Evolutionary conservation across 2,888 invertebrate genomes (phyloP), one percentile per base, ranked within the genome.

Genomic region (Trissolcus japonicus): DNA sequence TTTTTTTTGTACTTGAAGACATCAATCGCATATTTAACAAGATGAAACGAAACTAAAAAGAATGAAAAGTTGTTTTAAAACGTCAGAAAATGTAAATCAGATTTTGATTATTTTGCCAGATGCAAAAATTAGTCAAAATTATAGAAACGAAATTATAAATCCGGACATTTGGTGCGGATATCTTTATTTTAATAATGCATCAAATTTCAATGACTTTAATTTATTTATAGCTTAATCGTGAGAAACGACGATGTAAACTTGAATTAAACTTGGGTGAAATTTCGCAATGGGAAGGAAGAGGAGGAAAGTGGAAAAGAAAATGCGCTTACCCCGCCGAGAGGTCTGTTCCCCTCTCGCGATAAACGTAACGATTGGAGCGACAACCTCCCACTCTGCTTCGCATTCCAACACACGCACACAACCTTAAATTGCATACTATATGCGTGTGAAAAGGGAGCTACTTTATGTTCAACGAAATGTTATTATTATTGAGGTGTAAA

Each of bases 321-420:
- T 65, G 40, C 63, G 63, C 65, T 72, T 63, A 63, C 57, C 57
- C 53, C 51, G 63, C 13, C 53, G 53, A 59, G 46, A 57, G 57
- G 53, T 51, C 51, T 35, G 29, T 57, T 60, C 65, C 65, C 65
- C 65, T 60, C 72, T 50, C 43, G 40, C 65, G 65, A 54, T 72
- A 72, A 66, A 73, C 55, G 65, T 73, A 73, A 73, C 73, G 73
- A 65, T 73, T 73, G 73, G 60, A 60, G 73, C 73, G 73, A 73
- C 73, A 73, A 51, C 41, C 73, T 73, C 73, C 73, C 66, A 66
- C 73, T 73, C 35, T 35, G 65, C 72, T 59, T 50, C 60, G 55
- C 65, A 72, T 72, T 72, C 72, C 65, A 40, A 72, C 60, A 72
- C 65, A 65, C 60, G 59, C 65, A 60, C 48, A 63, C 65, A 54